phyloP scores from a whole-genome alignment of 1,140 invertebrate species.

The Papilio helenus region DNA sequence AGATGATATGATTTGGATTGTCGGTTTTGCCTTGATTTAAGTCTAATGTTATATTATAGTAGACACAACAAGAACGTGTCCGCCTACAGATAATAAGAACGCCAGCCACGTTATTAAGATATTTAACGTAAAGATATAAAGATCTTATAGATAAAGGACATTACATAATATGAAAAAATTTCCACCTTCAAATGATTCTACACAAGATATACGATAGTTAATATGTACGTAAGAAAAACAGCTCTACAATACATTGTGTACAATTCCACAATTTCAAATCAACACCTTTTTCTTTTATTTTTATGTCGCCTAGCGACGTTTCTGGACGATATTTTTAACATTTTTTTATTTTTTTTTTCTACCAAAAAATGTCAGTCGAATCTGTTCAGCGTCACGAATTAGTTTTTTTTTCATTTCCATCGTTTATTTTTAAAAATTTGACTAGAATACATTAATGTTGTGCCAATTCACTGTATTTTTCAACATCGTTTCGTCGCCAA shows the following conservation, averaged over 20 bases:
- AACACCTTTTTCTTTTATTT: constrained; percentile 54
- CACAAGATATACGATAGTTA: constrained; percentile 60
- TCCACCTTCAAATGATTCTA: constrained; percentile 71
- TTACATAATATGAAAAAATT: constrained; percentile 76
- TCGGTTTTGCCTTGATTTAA: too few species aligned
- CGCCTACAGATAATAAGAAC: too few species aligned
- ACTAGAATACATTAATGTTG: constrained; percentile 77
- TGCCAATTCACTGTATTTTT: constrained; percentile 67
- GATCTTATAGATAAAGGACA: constrained; percentile 78
- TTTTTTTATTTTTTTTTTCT: constrained; percentile 50
- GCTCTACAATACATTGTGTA: constrained; percentile 63
- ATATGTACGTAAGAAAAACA: constrained; percentile 72
- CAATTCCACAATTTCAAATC: constrained; percentile 81
- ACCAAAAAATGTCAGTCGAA: constrained; percentile 77
- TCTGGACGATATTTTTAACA: constrained; percentile 73
- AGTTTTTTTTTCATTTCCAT: constrained; percentile 48
- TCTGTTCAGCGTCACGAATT: constrained; percentile 66
- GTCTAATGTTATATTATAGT: too few species aligned
- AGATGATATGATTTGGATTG: too few species aligned
- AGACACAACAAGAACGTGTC: too few species aligned
- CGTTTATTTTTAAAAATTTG: constrained; percentile 72
- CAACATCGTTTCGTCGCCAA: constrained; percentile 54
- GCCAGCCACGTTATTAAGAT: too few species aligned
- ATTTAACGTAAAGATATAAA: constrained; percentile 81
- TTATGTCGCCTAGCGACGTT: constrained; percentile 74